Conservation (phyloP, 1,140 invertebrate genomes). For the Dendroctonus ponderosae region DNA sequence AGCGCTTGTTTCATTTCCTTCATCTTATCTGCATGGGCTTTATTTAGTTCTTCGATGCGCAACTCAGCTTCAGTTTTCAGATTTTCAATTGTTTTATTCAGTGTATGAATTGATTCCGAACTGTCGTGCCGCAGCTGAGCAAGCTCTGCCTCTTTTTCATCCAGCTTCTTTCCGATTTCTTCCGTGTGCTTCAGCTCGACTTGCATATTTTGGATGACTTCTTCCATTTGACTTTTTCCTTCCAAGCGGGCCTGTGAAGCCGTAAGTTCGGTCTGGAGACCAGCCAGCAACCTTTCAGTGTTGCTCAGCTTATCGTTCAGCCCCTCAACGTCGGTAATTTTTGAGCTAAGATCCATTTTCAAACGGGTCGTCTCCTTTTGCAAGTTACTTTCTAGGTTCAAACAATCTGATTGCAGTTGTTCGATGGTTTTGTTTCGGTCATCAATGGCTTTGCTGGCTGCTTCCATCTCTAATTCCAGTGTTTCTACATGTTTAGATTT, state of each 20-base stretch:
- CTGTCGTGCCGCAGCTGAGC: constrained; percentile 44
- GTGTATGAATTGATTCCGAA: not conserved
- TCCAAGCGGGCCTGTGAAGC: not conserved
- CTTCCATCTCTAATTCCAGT: constrained; percentile 54
- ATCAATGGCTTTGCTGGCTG: constrained; percentile 34
- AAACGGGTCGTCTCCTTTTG: constrained; percentile 58
- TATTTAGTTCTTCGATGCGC: constrained; percentile 1
- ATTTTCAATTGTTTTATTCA: constrained; percentile 18
- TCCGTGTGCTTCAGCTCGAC: constrained; percentile 51
- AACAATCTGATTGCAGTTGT: constrained; percentile 31
- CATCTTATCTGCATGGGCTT: constrained; percentile 14
- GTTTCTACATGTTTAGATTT: constrained; percentile 50
- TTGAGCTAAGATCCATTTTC: constrained; percentile 59
- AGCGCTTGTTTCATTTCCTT: constrained; percentile 15
- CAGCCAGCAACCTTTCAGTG: not conserved
- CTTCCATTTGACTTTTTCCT: constrained; percentile 8
- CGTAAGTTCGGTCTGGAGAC: constrained; percentile 12
- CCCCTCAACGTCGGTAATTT: constrained; percentile 42
- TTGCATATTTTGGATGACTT: constrained; percentile 36
- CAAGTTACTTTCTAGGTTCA: constrained; percentile 48
- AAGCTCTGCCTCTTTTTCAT: constrained; percentile 48
- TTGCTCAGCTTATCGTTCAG: constrained; percentile 8
- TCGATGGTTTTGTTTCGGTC: constrained; percentile 51
- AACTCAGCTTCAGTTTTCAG: constrained; percentile 4
- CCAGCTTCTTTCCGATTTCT: constrained; percentile 54